Percentiles rank a stretch among this genome's conserved stretches.
These are phyloP conservation scores for Toxostoma redivivum DNA, from an alignment of 2,113 vertebrate genomes.

Conservation along the genomic window DNA sequence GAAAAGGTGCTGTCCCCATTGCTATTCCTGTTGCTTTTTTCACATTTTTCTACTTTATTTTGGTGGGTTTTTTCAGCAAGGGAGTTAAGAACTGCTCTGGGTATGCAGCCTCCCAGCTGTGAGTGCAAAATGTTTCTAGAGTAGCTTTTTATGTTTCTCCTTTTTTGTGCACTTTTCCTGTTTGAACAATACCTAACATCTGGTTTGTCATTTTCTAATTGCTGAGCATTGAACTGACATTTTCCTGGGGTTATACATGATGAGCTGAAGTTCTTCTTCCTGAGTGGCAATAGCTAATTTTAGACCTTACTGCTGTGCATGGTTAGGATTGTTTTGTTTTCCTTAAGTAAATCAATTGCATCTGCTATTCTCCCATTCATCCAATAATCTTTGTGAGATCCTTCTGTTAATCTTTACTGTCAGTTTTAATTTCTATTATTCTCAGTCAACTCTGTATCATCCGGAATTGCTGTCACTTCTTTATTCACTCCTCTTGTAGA, in stretches of 20 bases:
- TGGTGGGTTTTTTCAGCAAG: neutral
- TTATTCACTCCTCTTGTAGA: neutral
- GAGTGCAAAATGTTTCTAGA: neutral
- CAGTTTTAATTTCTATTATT: slow-evolving; percentile 17
- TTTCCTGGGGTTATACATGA: neutral
- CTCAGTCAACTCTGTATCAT: neutral
- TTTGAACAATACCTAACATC: neutral
- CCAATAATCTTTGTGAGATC: neutral
- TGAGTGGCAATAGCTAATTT: slow-evolving; percentile 28
- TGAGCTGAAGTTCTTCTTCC: neutral
- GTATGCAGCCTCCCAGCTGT: neutral
- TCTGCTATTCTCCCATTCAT: neutral
- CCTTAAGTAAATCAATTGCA: neutral
- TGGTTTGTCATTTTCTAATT: slow-evolving; percentile 3
- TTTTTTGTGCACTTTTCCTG: neutral
- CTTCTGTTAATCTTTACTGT: neutral
- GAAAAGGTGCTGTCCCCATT: neutral
- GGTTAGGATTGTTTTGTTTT: slow-evolving; percentile 10
- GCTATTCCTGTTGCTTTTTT: neutral
- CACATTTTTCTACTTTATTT: neutral
- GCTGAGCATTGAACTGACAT: slow-evolving; percentile 3
- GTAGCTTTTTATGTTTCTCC: neutral
- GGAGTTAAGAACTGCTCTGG: neutral
- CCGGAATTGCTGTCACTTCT: neutral
- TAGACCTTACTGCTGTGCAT: neutral